These are phyloP conservation scores for Odontocolon sp. DNA, from an alignment of 2,888 invertebrate species.

Conservation along the genomic window DNA sequence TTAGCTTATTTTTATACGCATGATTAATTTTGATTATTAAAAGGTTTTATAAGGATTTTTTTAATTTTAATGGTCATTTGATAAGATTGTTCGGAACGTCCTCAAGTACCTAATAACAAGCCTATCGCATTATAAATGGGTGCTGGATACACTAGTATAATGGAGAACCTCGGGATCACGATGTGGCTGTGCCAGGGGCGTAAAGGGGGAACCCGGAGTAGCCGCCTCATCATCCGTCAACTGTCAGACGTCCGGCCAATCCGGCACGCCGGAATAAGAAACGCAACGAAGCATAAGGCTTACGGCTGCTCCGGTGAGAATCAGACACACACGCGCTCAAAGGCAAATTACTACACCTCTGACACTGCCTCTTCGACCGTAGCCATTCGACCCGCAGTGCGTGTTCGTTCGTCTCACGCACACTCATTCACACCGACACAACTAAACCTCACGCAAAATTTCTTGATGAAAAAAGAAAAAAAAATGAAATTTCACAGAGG, in stretches of 20 bases:
- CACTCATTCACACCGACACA: not conserved
- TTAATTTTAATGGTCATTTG: too few species aligned
- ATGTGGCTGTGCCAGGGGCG: slow-evolving; percentile 69
- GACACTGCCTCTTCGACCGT: slow-evolving; percentile 55
- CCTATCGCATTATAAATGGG: slow-evolving; percentile 22
- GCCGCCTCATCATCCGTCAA: slow-evolving; percentile 81
- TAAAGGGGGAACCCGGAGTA: slow-evolving; percentile 70
- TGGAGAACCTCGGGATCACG: slow-evolving; percentile 66
- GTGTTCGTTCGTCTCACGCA: slow-evolving; percentile 45
- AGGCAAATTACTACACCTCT: slow-evolving; percentile 72
- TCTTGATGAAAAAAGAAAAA: slow-evolving; percentile 36
- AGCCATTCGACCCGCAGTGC: slow-evolving; percentile 50
- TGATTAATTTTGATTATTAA: not conserved
- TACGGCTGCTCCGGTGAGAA: slow-evolving; percentile 58
- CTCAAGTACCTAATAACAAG: too few species aligned
- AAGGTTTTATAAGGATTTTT: too few species aligned
- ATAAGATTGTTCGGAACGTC: too few species aligned
- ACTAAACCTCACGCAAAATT: slow-evolving; percentile 42
- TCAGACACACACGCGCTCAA: slow-evolving; percentile 75
- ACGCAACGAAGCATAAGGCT: slow-evolving; percentile 40
- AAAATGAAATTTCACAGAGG: slow-evolving; percentile 31
- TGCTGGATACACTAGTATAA: slow-evolving; percentile 67
- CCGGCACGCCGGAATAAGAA: slow-evolving; percentile 72
- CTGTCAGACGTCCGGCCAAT: slow-evolving; percentile 80
- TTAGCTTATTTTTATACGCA: not conserved